phyloP scores from a whole-genome alignment of 2,113 vertebrate genomes.

The Vulpes ferrilata region DNA sequence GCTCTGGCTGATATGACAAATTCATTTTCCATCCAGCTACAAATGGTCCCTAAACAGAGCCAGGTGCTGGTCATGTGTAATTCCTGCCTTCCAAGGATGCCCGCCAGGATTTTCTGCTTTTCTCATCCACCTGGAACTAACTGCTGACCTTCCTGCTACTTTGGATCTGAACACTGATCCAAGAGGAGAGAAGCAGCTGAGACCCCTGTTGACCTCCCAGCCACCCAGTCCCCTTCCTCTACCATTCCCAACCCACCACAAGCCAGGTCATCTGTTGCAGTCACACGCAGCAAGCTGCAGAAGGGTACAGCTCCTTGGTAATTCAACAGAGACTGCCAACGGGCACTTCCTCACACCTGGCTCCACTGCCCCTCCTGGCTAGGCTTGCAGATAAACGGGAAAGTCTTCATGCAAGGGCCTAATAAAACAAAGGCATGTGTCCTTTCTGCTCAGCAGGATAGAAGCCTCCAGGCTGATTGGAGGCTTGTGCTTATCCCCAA shows the following conservation, averaged over 20 bases:
- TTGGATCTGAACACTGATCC: background rate
- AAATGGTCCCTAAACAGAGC: conserved; percentile 17
- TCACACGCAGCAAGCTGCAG: background rate
- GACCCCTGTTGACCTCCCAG: background rate
- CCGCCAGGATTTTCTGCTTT: conserved; percentile 31
- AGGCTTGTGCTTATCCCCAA: background rate
- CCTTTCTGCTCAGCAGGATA: background rate
- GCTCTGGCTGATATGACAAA: background rate
- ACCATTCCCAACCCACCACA: background rate
- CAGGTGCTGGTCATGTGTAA: background rate
- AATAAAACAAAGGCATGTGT: background rate
- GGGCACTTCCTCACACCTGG: background rate
- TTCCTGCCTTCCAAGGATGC: background rate
- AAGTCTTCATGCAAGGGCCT: background rate
- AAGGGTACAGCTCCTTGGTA: background rate
- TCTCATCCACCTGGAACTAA: background rate
- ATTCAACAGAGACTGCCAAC: background rate
- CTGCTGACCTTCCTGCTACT: background rate
- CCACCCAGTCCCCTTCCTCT: too few species aligned
- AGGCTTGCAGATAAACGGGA: background rate
- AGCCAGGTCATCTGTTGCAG: background rate
- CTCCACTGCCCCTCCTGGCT: background rate
- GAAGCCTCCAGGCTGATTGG: background rate
- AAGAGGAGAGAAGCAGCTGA: background rate
- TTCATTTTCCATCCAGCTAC: background rate